Evolutionary conservation across 2,113 vertebrate genomes (phyloP).

Genomic region (Eptatretus burgeri): DNA sequence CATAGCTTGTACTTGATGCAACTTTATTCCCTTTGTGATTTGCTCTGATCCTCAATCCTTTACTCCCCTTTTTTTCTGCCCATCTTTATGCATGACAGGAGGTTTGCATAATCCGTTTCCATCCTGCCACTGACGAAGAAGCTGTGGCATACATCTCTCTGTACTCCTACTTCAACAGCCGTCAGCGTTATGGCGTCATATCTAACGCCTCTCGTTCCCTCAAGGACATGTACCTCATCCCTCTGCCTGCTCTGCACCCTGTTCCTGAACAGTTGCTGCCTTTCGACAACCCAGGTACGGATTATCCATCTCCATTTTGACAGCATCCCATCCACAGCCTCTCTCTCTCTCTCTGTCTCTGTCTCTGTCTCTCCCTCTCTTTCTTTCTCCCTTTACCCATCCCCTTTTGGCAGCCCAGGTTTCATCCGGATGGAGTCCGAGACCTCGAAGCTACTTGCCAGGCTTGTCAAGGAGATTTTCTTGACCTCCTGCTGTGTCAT

Average conservation of each 20-base stretch:
- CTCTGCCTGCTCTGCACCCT: conserved; percentile 59
- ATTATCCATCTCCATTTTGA: too few species aligned
- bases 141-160: conserved; percentile 76
- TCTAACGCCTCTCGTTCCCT: conserved; percentile 87
- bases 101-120: conserved; percentile 75
- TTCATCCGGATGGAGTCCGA: too few species aligned
- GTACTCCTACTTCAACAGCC: conserved; percentile 87
- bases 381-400: too few species aligned
- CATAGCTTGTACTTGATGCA: too few species aligned
- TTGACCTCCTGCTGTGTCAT: too few species aligned
- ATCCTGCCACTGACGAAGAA: conserved; percentile 79
- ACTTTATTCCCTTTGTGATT: not conserved
- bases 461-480: too few species aligned
- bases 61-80: conserved; percentile 8
- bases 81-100: conserved; percentile 24
- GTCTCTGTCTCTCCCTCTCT: too few species aligned
- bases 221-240: conserved; percentile 96
- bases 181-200: conserved; percentile 69
- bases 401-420: too few species aligned
- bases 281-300: conserved; percentile 85
- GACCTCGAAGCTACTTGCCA: too few species aligned
- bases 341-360: too few species aligned
- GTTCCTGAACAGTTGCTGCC: conserved; percentile 89
- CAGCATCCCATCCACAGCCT: too few species aligned
- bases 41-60: not conserved